Evolutionary conservation across 2,888 invertebrate species (phyloP).

Genomic region (Lithophane leautieri): DNA sequence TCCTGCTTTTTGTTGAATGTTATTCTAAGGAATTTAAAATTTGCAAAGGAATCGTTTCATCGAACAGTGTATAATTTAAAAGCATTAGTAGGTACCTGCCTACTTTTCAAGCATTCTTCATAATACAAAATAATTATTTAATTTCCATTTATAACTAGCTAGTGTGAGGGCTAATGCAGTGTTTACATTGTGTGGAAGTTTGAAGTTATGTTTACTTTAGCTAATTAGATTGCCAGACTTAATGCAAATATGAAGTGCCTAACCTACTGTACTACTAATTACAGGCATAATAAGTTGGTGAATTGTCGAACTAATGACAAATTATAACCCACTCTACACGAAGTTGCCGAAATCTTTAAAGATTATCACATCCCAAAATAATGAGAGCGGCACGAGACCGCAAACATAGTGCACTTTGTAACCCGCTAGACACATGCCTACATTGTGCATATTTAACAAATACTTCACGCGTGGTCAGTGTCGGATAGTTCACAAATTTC

Average conservation of each 20-base stretch:
- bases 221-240: slow-evolving; percentile 33
- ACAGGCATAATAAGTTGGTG: background rate
- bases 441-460: slow-evolving; percentile 76
- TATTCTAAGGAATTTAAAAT: slow-evolving; percentile 81
- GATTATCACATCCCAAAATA: slow-evolving; percentile 1
- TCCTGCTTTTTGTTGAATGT: slow-evolving; percentile 88
- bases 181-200: slow-evolving; percentile 52
- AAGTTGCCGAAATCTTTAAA: background rate
- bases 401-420: slow-evolving; percentile 65
- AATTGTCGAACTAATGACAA: background rate
- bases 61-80: slow-evolving; percentile 64
- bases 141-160: slow-evolving; percentile 57
- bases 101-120: slow-evolving; percentile 29
- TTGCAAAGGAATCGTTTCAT: slow-evolving; percentile 76
- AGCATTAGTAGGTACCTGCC: slow-evolving; percentile 52
- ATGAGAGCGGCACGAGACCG: slow-evolving; percentile 33
- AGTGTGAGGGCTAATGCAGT: slow-evolving; percentile 47
- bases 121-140: slow-evolving; percentile 58
- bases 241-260: slow-evolving; percentile 33
- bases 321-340: background rate
- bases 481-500: slow-evolving; percentile 78
- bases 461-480: slow-evolving; percentile 75
- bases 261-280: background rate
- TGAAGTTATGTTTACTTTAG: slow-evolving; percentile 50
- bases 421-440: slow-evolving; percentile 68